These are phyloP conservation scores for Percina caprodes DNA, from an alignment of 2,113 vertebrate species.

Conservation along the genomic window DNA sequence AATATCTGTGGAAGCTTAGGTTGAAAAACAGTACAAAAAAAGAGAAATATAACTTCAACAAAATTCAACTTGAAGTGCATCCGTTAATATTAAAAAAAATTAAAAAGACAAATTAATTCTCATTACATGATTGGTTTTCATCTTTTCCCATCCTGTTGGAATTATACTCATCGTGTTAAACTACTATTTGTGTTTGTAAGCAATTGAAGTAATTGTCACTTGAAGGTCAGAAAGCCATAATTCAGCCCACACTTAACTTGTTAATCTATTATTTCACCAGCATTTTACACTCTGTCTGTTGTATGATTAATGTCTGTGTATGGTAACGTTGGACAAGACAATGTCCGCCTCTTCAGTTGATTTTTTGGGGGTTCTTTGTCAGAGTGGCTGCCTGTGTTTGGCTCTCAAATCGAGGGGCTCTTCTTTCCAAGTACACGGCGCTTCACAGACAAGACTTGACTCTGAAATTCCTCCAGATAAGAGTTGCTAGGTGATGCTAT, in stretches of 20 bases:
- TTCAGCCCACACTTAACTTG: constrained; percentile 80
- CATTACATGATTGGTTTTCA: neutral
- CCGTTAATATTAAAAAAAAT: neutral
- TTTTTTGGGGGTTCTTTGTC: constrained; percentile 76
- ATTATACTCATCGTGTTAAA: constrained; percentile 43
- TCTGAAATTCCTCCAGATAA: constrained; percentile 83
- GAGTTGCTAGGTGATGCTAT: constrained; percentile 84
- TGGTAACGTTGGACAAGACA: constrained; percentile 67
- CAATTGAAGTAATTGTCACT: constrained; percentile 38
- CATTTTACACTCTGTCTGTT: constrained; percentile 68
- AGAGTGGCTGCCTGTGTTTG: constrained; percentile 66
- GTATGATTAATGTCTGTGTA: constrained; percentile 78
- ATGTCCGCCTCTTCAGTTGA: constrained; percentile 67
- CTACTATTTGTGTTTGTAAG: constrained; percentile 49
- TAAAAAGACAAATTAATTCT: neutral
- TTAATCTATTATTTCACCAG: constrained; percentile 70
- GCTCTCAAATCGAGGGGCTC: constrained; percentile 76
- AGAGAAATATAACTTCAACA: neutral
- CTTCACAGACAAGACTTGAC: constrained; percentile 82
- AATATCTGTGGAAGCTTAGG: neutral
- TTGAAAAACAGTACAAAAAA: neutral
- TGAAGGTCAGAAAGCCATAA: constrained; percentile 70
- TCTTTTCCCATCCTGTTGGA: neutral
- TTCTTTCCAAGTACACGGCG: constrained; percentile 73
- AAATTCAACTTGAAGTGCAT: neutral